These are phyloP conservation scores for Pygmarrhopalites habei DNA, from an alignment of 1,140 invertebrate genomes.

Conservation along the genomic window DNA sequence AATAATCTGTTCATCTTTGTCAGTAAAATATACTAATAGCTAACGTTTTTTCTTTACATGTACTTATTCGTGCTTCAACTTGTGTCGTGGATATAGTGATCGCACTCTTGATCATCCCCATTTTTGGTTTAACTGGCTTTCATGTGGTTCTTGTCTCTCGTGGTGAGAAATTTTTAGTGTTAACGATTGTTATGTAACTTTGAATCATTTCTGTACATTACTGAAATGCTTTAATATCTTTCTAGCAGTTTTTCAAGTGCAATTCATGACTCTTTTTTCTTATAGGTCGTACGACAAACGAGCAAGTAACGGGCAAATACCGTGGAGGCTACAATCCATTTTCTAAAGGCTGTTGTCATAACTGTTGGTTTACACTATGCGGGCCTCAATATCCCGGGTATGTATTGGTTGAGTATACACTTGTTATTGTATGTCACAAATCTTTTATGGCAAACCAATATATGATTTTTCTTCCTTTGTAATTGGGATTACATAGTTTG, in stretches of 20 bases:
- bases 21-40: no score
- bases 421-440: not conserved
- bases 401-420: constrained; percentile 24
- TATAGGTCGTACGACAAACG: constrained; percentile 99
- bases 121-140: constrained; percentile 94
- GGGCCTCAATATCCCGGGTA: constrained; percentile 95
- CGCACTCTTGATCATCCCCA: constrained; percentile 85
- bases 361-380: constrained; percentile 91
- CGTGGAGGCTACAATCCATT: constrained; percentile 96
- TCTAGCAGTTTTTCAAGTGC: no score
- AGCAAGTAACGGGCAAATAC: constrained; percentile 98
- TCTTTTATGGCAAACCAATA: not conserved
- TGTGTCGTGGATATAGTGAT: constrained; percentile 89
- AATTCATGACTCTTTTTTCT: no score
- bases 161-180: no score
- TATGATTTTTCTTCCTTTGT: not conserved
- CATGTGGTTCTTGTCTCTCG: constrained; percentile 93
- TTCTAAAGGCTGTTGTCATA: constrained; percentile 83
- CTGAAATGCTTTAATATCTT: no score
- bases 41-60: no score
- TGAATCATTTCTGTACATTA: no score
- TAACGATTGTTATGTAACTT: no score
- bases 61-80: no score
- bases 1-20: no score
- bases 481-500: not conserved